Conservation (phyloP, 2,888 invertebrate genomes). For the Antheraea yamamai region DNA sequence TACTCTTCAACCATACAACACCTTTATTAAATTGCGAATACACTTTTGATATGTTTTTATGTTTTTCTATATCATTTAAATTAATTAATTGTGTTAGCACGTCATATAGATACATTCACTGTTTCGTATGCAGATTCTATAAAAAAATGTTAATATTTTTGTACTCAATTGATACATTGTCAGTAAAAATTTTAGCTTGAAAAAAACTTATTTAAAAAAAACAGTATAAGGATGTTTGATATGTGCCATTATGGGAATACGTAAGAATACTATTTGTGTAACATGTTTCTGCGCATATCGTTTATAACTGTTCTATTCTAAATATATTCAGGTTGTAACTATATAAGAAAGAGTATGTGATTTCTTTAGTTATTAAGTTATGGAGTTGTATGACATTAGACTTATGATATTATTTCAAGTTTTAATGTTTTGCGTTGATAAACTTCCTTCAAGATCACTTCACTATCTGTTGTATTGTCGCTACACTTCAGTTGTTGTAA, state of each 20-base stretch:
- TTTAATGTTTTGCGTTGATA: neutral
- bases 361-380: slow-evolving; percentile 1
- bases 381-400: neutral
- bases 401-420: neutral
- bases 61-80: neutral
- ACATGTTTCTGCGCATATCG: neutral
- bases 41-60: neutral
- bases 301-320: neutral
- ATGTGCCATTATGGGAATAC: slow-evolving; percentile 7
- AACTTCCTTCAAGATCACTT: neutral
- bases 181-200: neutral
- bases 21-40: neutral
- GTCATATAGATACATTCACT: neutral
- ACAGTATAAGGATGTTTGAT: neutral
- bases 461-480: neutral
- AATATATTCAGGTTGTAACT: neutral
- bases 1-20: neutral
- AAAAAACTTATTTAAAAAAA: neutral
- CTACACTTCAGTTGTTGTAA: neutral
- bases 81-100: neutral
- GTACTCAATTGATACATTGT: neutral
- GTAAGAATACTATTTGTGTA: neutral
- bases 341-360: slow-evolving; percentile 1
- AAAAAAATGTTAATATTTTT: neutral
- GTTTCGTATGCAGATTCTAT: neutral